A percentile compares a stretch with the other conserved stretches of the same genome.
phyloP scores from a whole-genome alignment of 2,113 vertebrate genomes.

The Xenopus laevis region DNA sequence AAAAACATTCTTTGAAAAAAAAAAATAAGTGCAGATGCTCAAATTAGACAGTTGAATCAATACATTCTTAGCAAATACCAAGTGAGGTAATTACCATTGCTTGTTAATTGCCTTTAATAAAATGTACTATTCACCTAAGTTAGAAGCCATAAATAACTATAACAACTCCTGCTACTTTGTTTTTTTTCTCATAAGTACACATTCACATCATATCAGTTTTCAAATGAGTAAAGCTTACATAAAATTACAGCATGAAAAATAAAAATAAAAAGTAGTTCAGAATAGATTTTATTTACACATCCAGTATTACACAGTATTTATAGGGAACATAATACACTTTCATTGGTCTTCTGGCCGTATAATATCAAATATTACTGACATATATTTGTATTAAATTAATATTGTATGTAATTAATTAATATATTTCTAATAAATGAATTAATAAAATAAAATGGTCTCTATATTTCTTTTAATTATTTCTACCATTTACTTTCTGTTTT shows the following conservation, averaged over 20 bases:
- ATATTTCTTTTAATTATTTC: too few species aligned
- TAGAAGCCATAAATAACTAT: conserved; percentile 39
- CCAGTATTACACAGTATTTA: too few species aligned
- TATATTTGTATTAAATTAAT: too few species aligned
- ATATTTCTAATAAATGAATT: too few species aligned
- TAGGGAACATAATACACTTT: too few species aligned
- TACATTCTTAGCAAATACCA: conserved; percentile 49
- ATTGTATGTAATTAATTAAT: too few species aligned
- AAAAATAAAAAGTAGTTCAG: not conserved
- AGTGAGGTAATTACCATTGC: conserved; percentile 49
- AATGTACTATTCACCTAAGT: conserved; percentile 42
- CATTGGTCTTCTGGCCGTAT: too few species aligned
- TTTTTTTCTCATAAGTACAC: not conserved
- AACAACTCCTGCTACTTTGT: conserved; percentile 13
- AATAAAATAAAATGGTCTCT: too few species aligned
- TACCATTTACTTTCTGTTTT: too few species aligned
- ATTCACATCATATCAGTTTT: not conserved
- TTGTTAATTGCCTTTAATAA: conserved; percentile 51
- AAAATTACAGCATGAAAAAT: not conserved
- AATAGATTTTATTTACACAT: not conserved
- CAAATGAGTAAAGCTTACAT: not conserved
- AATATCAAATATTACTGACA: too few species aligned
- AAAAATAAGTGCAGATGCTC: conserved; percentile 45
- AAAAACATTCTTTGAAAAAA: conserved; percentile 50
- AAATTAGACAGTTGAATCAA: conserved; percentile 51